Conservation (phyloP, 2,797 vertebrate genomes). For the Gadopsis marmoratus region DNA sequence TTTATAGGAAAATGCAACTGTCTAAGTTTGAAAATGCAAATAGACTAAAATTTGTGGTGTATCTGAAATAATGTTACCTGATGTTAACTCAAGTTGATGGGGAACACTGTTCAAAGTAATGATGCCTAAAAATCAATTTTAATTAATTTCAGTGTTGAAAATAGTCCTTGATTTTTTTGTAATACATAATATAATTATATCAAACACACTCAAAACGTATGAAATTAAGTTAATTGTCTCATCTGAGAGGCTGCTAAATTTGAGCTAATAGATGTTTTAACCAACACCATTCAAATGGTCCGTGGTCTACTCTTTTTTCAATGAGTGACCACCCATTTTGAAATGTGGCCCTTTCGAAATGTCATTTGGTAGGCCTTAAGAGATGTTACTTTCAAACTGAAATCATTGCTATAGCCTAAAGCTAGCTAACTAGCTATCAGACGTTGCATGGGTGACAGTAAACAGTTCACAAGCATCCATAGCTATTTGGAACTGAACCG, state of each 20-base stretch:
- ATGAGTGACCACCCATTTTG: too few species aligned
- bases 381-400: not conserved
- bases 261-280: not conserved
- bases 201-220: not conserved
- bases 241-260: not conserved
- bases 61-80: not conserved
- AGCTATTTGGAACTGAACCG: too few species aligned
- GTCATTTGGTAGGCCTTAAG: not conserved
- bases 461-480: too few species aligned
- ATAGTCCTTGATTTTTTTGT: not conserved
- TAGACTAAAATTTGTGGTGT: not conserved
- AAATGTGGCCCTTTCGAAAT: not conserved
- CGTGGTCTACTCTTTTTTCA: not conserved
- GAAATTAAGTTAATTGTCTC: not conserved
- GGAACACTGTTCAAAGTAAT: not conserved
- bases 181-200: not conserved
- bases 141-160: not conserved
- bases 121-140: not conserved
- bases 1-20: too few species aligned
- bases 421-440: too few species aligned
- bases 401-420: not conserved
- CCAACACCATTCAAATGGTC: not conserved
- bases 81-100: too few species aligned
- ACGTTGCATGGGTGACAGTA: too few species aligned
- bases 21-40: not conserved